Base-by-base conservation (phyloP, 2,797 vertebrate species). In the Botia almorhae region DNA sequence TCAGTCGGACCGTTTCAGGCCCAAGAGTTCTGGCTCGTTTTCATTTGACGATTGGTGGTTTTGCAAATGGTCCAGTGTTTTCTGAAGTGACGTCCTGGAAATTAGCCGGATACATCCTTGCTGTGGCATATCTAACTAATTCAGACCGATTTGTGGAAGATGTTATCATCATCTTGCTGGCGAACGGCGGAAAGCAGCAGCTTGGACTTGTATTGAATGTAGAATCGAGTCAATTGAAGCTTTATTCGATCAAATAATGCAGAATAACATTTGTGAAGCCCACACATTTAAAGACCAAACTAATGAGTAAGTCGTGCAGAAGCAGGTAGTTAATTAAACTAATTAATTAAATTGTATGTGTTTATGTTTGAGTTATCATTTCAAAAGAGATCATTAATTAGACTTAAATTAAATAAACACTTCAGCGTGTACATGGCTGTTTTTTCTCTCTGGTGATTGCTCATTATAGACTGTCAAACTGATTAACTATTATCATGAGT, bases 391-490 rank as follows among this genome's bases (percentile, higher is more conserved):
- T 74, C 4, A 77, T 89, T 93, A 93, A 94, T 94, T 94, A 93
- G 90, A 87, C 88, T 92, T 91, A 89, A 92, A 93, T 93, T 92
- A 93, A 92, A 91, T 77, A 83, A 88, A 89, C 87, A 88, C 82
- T 84, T 88, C 85, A 88, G 91, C 81, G 82, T 88, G 60, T 90
- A 83, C 83, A 85, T 85, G 84, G 89, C 81, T 73, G 82, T 84
- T 90, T 89, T 89, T 85, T 86, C 85, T 67, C 80, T 78, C 76
- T 89, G 85, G 90, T 88, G 87, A 88, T 80, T 82, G 85, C 83
- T 91, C 86, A 88, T 89, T 87, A 88, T 84, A 88, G 85, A 76
- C 65, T 61, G 70, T 89, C 82, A 76, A 78, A 90, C 90, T 89
- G 89, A 91, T 90, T 82, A 83, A 87, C 71, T 88, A 72, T 87